Conservation (phyloP, 2,113 vertebrate species). For the Meriones unguiculatus region DNA sequence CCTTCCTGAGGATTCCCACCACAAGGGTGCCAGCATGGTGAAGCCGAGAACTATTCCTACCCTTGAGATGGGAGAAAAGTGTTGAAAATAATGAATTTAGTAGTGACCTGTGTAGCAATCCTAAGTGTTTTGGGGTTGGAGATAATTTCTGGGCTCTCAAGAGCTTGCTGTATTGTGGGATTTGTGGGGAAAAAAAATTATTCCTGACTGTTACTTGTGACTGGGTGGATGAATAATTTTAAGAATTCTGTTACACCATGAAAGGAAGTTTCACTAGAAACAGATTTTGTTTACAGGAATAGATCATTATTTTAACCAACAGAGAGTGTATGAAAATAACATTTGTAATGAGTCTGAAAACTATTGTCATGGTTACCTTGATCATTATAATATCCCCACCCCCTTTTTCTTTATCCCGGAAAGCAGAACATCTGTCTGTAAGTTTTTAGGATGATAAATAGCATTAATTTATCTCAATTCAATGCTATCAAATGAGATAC, state of each 20-base stretch:
- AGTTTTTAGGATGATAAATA: slow-evolving; percentile 62
- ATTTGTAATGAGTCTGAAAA: slow-evolving; percentile 65
- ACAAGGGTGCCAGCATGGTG: background rate
- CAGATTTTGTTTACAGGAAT: slow-evolving; percentile 61
- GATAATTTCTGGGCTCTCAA: background rate
- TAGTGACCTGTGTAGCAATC: background rate
- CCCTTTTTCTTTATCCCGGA: slow-evolving; percentile 53
- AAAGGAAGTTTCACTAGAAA: slow-evolving; percentile 44
- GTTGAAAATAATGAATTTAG: background rate
- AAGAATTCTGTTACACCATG: slow-evolving; percentile 47
- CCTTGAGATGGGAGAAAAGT: background rate
- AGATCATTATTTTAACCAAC: slow-evolving; percentile 71
- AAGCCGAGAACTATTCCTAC: background rate
- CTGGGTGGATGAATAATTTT: slow-evolving; percentile 59
- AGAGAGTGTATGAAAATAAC: slow-evolving; percentile 69
- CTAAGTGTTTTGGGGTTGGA: background rate
- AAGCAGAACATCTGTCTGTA: slow-evolving; percentile 72
- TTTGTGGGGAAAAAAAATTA: slow-evolving; percentile 47
- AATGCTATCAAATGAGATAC: background rate
- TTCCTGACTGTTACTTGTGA: slow-evolving; percentile 14
- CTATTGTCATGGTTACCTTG: slow-evolving; percentile 71
- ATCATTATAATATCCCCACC: slow-evolving; percentile 23
- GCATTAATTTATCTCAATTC: slow-evolving; percentile 52
- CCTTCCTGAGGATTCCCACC: background rate
- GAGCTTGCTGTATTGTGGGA: background rate